A percentile compares a stretch with the other conserved stretches of the same genome.
Conservation (phyloP, 2,113 vertebrate species). For the Dryoscopus gambensis region DNA sequence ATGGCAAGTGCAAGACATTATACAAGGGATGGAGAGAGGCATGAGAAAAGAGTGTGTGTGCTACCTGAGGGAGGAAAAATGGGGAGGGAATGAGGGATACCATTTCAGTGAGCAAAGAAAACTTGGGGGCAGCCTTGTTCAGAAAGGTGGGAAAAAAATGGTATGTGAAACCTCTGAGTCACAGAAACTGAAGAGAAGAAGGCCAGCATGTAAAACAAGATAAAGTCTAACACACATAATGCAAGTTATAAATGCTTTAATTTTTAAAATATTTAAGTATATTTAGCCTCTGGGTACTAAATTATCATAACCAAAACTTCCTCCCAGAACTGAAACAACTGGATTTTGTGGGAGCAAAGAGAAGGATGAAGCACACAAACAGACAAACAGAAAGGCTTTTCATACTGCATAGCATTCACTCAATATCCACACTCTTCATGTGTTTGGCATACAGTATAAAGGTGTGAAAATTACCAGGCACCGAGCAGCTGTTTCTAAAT, state of each 20-base stretch:
- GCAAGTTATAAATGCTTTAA: neutral
- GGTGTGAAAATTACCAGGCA: neutral
- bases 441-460: neutral
- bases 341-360: neutral
- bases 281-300: neutral
- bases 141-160: neutral
- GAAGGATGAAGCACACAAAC: neutral
- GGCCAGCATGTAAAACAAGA: neutral
- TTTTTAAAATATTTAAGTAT: neutral
- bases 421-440: neutral
- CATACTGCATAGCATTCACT: neutral
- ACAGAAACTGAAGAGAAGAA: neutral
- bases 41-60: neutral
- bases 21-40: neutral
- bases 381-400: neutral
- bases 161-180: neutral
- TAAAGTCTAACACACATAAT: accelerated
- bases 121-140: neutral
- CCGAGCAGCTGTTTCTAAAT: neutral
- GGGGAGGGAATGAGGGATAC: neutral
- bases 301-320: neutral
- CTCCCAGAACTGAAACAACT: neutral
- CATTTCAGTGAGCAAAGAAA: neutral
- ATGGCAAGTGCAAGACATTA: neutral
- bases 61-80: neutral